Base-by-base conservation (phyloP, 2,797 vertebrate species). In the Dipus sagitta region DNA sequence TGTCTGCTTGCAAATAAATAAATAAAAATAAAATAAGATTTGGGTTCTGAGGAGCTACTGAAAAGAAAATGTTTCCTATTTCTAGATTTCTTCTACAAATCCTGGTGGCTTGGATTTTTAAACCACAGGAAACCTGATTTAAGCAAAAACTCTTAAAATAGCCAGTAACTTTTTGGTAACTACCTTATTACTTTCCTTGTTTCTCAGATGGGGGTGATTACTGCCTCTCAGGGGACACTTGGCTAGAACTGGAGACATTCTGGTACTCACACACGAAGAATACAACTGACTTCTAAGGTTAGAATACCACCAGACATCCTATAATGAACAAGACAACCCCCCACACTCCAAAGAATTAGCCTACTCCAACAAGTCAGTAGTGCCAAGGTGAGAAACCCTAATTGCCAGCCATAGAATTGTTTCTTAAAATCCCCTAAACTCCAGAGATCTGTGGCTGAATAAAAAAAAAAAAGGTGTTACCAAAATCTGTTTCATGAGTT, bases 91-190 rank as follows among this genome's bases (percentile, higher is more conserved):
- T 77, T 86, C 38, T 84, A 80, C 38, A 54, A 42, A n/a, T 83
- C 72, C 88, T 38, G 4, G 12, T 18, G 28, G 20, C 54, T 72
- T 67, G 58, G 23, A 18, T n/a, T 86, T 70, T 86, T 72, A 47
- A 94, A 23, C 84, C 79, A 86, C 72, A 89, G 68, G 26, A 93
- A 95, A 86, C 20, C 60, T 1, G 7, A 90, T 20, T 74, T 87
- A 82, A 76, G 3, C 11, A 42, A 32, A 62, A 92, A 88, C 62
- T 91, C 54, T 92, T 65, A 32, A 87, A 93, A 91, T 64, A 75
- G 32, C 30, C 76, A 64, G 71, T 7, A 26, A 91, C 28, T 15
- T 88, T 64, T 70, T n/a, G 10, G 26, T n/a, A 4, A 86, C 38
- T 81, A 20, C 77, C 76, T 89, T 90, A 32, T 80, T 26, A 34